These are phyloP conservation scores for Zeuzera pyrina DNA, from an alignment of 2,888 invertebrate species.

Conservation along the genomic window DNA sequence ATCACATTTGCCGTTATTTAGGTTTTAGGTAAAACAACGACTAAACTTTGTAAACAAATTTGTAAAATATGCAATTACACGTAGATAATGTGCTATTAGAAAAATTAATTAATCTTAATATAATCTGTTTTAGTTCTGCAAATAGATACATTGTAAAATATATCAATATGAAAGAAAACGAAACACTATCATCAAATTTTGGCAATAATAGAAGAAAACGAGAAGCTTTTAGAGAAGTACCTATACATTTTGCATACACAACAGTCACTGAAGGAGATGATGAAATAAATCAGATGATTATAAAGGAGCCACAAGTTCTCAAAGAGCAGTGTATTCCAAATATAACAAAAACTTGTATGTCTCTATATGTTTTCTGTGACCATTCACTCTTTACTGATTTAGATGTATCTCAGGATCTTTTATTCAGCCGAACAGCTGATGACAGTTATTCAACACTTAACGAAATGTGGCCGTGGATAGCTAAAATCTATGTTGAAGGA, in stretches of 20 bases:
- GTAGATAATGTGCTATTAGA: neutral
- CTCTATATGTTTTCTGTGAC: constrained; percentile 69
- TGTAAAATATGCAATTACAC: neutral
- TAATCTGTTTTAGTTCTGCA: constrained; percentile 36
- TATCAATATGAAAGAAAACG: constrained; percentile 41
- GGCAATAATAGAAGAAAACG: constrained; percentile 31
- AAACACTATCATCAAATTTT: constrained; percentile 20
- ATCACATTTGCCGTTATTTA: constrained; percentile 76
- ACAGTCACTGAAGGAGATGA: constrained; percentile 22
- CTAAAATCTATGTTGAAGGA: constrained; percentile 81
- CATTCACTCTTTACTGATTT: constrained; percentile 50
- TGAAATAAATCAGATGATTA: constrained; percentile 29
- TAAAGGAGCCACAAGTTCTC: constrained; percentile 47
- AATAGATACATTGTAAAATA: constrained; percentile 49
- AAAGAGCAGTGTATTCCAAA: constrained; percentile 60
- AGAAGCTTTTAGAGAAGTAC: constrained; percentile 24
- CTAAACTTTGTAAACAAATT: neutral
- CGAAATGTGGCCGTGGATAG: constrained; percentile 80
- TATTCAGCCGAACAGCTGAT: constrained; percentile 25
- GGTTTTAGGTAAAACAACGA: constrained; percentile 75
- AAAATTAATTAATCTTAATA: neutral
- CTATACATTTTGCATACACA: constrained; percentile 44
- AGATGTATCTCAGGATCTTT: constrained; percentile 30
- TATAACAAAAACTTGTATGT: constrained; percentile 64
- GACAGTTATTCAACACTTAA: constrained; percentile 10